Conservation (phyloP, 2,797 vertebrate species). For the Diglossa cyanea region DNA sequence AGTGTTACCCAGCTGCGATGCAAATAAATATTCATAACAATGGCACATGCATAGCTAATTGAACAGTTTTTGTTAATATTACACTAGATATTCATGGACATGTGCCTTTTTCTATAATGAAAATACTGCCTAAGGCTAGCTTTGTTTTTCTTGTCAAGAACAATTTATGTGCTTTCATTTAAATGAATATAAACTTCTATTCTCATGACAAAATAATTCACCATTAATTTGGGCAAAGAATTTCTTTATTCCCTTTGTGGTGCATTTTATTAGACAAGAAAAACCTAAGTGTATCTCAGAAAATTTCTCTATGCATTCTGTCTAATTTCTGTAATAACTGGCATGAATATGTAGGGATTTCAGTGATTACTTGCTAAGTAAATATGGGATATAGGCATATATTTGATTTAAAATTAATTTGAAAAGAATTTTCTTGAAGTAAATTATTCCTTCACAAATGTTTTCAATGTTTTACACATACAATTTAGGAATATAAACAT, state of each 20-base stretch:
- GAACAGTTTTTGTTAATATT: slow-evolving; percentile 84
- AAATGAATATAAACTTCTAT: slow-evolving; percentile 81
- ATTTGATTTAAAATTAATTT: slow-evolving; percentile 64
- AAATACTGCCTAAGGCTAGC: slow-evolving; percentile 80
- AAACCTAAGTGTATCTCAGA: slow-evolving; percentile 51
- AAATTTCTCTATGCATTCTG: slow-evolving; percentile 55
- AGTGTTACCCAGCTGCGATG: slow-evolving; percentile 57
- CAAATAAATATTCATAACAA: slow-evolving; percentile 82
- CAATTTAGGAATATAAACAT: background rate
- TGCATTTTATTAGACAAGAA: slow-evolving; percentile 64
- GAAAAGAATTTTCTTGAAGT: slow-evolving; percentile 61
- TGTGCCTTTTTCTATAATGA: slow-evolving; percentile 83
- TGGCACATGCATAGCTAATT: slow-evolving; percentile 80
- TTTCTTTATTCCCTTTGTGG: slow-evolving; percentile 77
- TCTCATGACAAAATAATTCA: slow-evolving; percentile 82
- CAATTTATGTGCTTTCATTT: slow-evolving; percentile 82
- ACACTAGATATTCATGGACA: slow-evolving; percentile 82
- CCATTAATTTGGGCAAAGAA: slow-evolving; percentile 75
- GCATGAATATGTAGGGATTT: slow-evolving; percentile 52
- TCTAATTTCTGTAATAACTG: slow-evolving; percentile 62
- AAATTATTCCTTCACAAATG: background rate
- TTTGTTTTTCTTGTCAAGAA: slow-evolving; percentile 84
- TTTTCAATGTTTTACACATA: background rate
- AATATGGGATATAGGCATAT: background rate
- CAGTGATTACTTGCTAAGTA: slow-evolving; percentile 35